Base-by-base conservation (phyloP, 2,888 invertebrate genomes). In the Macrosiphum euphorbiae region DNA sequence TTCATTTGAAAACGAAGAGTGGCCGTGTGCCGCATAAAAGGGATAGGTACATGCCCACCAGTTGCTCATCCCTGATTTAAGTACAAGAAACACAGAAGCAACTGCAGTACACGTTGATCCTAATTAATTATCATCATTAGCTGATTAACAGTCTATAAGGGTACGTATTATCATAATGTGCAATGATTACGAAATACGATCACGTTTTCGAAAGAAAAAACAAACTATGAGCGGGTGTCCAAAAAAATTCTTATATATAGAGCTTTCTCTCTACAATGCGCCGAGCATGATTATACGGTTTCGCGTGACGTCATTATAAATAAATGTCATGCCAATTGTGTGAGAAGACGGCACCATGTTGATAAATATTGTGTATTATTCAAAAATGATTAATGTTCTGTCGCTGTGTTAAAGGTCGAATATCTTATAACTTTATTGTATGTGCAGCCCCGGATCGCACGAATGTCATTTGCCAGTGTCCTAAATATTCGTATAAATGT, bases 351-450 rank as follows among this genome's bases (percentile, higher is more conserved):
- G 24, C 52, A 50, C 50, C 41, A 24, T n/a, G 88, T 61, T 78
- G 84, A 88, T 93, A 85, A 89, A 88, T 78, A 92, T 55, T 67
- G 78, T 47, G 44, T 86, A 92, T 28, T 92, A 85, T 86, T 88
- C 84, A 55, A 93, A 90, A 90, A 93, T 93, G 58, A 93, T 93
- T 90, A 90, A 93, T 58, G 55, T 35, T 10, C n/a, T 26, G 26
- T 20, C 87, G 44, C 47, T 85, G 93, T 58, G 85, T 85, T n/a
- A 90, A 90, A 93, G 47, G 93, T 93, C 93, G 55, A 61, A 55
- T 28, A 47, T 92, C 28, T 88, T 92, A 88, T 67, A 52, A 78
- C 35, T 67, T 50, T 88, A 88, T 92, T 67, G 50, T 50, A 16
- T 78, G 87, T 47, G 47, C 47, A 44, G 44, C 35, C 67, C 50